Percentiles rank a stretch among this genome's conserved stretches.
These are phyloP conservation scores for Lagopus leucura DNA, from an alignment of 2,113 vertebrate genomes.

Conservation along the genomic window DNA sequence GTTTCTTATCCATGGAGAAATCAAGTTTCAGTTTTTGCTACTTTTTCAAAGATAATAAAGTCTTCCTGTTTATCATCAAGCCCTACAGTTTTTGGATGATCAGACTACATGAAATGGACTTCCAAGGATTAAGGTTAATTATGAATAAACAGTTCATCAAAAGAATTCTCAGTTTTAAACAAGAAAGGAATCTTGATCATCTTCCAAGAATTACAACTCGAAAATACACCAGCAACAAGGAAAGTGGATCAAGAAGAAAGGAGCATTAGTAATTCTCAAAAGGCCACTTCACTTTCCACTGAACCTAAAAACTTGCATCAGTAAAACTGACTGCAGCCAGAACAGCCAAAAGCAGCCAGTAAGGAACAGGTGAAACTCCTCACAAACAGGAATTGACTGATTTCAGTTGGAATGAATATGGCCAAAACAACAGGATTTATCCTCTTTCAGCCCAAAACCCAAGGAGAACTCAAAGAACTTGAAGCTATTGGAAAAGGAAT, in stretches of 20 bases:
- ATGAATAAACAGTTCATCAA: not conserved
- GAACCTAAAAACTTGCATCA: not conserved
- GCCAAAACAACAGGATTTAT: not conserved
- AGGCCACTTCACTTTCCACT: not conserved
- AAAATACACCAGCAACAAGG: not conserved
- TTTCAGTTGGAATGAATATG: not conserved
- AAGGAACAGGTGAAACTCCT: not conserved
- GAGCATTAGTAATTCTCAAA: not conserved
- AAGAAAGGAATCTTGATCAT: not conserved
- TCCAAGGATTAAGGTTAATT: not conserved
- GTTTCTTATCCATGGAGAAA: not conserved
- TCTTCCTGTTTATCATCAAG: not conserved
- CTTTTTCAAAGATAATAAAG: not conserved
- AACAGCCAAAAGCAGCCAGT: not conserved
- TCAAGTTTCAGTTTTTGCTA: not conserved
- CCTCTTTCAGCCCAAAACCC: not conserved
- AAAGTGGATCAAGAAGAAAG: not conserved
- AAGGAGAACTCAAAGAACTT: not conserved
- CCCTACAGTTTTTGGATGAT: not conserved
- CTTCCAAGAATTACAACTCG: not conserved
- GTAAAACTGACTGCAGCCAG: not conserved
- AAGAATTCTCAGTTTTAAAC: not conserved
- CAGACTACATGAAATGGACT: not conserved
- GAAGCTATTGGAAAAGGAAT: not conserved
- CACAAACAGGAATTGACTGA: not conserved